phyloP scores from a whole-genome alignment of 2,113 vertebrate genomes.

The Cynopterus brachyotis region DNA sequence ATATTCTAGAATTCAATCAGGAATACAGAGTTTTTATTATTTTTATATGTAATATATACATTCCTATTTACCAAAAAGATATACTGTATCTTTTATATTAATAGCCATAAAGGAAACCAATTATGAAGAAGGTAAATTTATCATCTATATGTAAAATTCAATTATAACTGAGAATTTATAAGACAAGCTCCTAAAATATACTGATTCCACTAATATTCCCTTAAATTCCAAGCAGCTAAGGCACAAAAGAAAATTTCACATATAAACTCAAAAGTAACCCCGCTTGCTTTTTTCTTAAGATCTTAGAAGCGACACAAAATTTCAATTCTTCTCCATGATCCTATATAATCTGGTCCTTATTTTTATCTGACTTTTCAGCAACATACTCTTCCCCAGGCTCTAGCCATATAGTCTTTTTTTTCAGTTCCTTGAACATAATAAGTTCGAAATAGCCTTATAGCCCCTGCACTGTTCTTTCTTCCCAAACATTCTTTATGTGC shows the following conservation, averaged over 20 bases:
- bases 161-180: conserved; percentile 12
- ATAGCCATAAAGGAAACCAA: neutral
- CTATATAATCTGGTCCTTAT: neutral
- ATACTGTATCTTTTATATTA: neutral
- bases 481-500: neutral
- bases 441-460: neutral
- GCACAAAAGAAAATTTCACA: neutral
- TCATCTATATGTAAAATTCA: neutral
- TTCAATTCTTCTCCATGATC: neutral
- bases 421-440: neutral
- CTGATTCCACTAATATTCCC: neutral
- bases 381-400: neutral
- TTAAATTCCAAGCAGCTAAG: neutral
- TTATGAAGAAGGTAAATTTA: neutral
- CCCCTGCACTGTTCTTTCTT: neutral
- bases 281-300: neutral
- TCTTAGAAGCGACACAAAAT: neutral
- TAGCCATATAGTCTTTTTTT: neutral
- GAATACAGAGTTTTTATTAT: neutral
- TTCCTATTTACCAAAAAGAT: neutral
- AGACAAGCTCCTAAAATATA: neutral
- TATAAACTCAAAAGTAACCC: neutral
- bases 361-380: neutral
- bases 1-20: neutral
- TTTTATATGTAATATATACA: neutral